These are phyloP conservation scores for Noctilio leporinus DNA, from an alignment of 2,113 vertebrate genomes.

Conservation along the genomic window DNA sequence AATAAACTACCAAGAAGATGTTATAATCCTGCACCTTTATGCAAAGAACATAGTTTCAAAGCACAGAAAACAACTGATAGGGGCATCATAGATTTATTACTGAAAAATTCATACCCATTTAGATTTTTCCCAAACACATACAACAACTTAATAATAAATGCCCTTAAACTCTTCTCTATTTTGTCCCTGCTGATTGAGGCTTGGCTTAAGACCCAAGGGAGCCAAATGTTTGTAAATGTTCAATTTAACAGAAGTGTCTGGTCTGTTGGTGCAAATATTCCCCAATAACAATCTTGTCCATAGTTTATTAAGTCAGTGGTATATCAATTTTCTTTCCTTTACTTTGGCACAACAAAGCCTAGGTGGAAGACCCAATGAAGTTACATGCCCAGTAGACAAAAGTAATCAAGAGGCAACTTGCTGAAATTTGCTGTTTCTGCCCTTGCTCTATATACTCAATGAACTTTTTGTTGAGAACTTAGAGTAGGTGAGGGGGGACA, in stretches of 20 bases:
- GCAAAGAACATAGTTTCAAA: not conserved
- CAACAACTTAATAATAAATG: not conserved
- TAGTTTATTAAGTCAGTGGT: not conserved
- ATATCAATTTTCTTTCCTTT: not conserved
- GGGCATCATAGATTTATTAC: not conserved
- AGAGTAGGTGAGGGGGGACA: not conserved
- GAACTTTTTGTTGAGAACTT: not conserved
- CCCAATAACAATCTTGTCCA: not conserved
- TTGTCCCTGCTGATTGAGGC: not conserved
- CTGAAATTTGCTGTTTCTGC: not conserved
- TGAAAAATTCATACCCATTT: not conserved
- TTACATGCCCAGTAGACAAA: not conserved
- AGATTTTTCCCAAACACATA: not conserved
- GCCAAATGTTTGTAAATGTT: not conserved
- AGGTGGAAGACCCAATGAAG: not conserved
- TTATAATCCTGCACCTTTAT: not conserved
- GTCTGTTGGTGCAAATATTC: not conserved
- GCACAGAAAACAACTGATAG: not conserved
- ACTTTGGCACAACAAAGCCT: not conserved
- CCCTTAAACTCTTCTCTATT: not conserved
- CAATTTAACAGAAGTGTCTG: not conserved
- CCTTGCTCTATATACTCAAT: not conserved
- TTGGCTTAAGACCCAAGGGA: not conserved
- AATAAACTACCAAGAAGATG: not conserved
- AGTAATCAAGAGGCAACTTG: not conserved